Evolutionary conservation across 2,888 invertebrate species (phyloP), one percentile per base, ranked within the genome.

Genomic region (Diabrotica balteata): DNA sequence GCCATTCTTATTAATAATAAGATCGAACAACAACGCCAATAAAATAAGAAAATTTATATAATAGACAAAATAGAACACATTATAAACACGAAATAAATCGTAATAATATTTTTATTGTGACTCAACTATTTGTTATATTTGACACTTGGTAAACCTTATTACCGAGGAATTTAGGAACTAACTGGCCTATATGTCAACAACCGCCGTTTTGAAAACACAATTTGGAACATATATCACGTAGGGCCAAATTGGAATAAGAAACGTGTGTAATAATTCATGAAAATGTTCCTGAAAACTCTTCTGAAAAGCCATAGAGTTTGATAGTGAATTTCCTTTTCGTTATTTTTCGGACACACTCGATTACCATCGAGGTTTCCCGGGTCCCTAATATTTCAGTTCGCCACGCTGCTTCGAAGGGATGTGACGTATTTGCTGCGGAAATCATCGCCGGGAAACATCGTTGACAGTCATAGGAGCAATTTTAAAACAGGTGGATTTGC

Each of bases 221-320:
- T 72, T 72, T 67, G 63, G 66, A 42, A 53, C 68, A 53, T 67
- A 66, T 44, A 68, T 69, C 64, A 67, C 70, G 52, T 45, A 58
- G 55, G 60, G 60, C 68, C 63, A 70, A 72, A 72, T 68, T 72
- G 72, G 63, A 70, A 68, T 70, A 70, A 68, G 68, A 68, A 62
- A 72, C 72, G 68, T 67, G 65, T 57, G 67, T 66, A 66, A 72
- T 72, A 72, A 72, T 70, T 72, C 72, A 70, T 70, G 72, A 68
- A 67, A 72, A 70, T 62, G 68, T 60, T 66, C 64, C 43, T 60
- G 70, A 72, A 72, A 72, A 72, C 70, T 72, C 68, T 67, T 63
- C 66, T 66, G 68, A 71, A 64, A 69, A 72, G 70, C 73, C 65
- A 73, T 73, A 71, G 68, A 66, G 67, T 71, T 69, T 71, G 67